phyloP scores from a whole-genome alignment of 2,888 invertebrate genomes.

The Balanococcus diminutus region DNA sequence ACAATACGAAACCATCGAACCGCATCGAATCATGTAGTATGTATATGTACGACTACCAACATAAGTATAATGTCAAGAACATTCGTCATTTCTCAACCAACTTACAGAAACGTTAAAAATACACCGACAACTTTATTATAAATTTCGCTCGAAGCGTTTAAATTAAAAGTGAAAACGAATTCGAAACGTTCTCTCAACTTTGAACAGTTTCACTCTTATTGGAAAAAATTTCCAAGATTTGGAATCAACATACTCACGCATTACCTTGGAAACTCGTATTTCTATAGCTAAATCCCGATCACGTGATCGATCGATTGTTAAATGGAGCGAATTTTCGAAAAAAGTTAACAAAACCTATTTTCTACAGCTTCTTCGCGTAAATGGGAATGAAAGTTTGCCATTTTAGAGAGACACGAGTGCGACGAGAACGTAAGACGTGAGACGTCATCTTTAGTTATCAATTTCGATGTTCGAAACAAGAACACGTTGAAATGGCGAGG shows the following conservation, averaged over 20 bases:
- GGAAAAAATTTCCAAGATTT: background rate
- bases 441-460: background rate
- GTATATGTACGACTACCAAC: background rate
- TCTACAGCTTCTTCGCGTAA: too few relatives aligned
- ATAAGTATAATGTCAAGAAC: background rate
- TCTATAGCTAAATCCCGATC: background rate
- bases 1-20: background rate
- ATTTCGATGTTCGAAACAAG: background rate
- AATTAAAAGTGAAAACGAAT: background rate
- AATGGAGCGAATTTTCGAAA: background rate
- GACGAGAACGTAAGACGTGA: background rate
- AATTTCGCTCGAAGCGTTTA: background rate
- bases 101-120: background rate
- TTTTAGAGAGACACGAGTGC: background rate
- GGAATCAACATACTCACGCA: too few relatives aligned
- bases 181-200: background rate
- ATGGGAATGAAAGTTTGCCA: background rate
- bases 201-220: background rate
- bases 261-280: background rate
- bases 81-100: background rate
- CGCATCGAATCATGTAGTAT: background rate
- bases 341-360: too few relatives aligned
- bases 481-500: background rate
- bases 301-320: background rate
- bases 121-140: background rate